Evolutionary conservation across 2,113 vertebrate genomes (phyloP).

Genomic region (Epinephelus fuscoguttatus): DNA sequence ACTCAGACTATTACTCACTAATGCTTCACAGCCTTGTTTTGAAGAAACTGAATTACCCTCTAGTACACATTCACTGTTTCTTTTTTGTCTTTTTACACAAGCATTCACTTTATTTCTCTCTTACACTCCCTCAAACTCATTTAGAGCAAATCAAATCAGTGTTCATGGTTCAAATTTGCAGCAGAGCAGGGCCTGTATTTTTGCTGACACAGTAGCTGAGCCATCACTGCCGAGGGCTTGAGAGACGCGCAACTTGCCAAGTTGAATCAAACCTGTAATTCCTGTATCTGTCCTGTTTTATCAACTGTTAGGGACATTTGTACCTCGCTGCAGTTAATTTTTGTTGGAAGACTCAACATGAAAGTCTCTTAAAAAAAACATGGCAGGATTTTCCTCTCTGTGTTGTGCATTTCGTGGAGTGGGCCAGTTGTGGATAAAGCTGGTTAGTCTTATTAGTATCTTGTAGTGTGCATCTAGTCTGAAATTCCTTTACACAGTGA

Average conservation of each 20-base stretch:
- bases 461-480: neutral
- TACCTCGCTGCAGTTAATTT: conserved; percentile 35
- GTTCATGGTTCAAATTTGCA: conserved; percentile 50
- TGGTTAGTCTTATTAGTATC: neutral
- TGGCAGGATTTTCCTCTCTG: conserved; percentile 20
- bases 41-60: conserved; percentile 31
- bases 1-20: conserved; percentile 31
- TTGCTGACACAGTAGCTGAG: conserved; percentile 55
- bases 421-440: conserved; percentile 10
- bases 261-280: conserved; percentile 59
- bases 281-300: conserved; percentile 37
- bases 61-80: conserved; percentile 27
- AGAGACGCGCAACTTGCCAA: conserved; percentile 34
- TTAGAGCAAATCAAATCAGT: conserved; percentile 61
- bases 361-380: conserved; percentile 10
- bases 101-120: conserved; percentile 28
- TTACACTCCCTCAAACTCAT: conserved; percentile 31
- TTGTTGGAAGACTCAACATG: neutral
- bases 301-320: conserved; percentile 43
- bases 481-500: conserved; percentile 3
- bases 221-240: conserved; percentile 24
- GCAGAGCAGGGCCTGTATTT: conserved; percentile 48
- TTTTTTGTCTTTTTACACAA: conserved; percentile 10
- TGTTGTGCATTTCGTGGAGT: conserved; percentile 21
- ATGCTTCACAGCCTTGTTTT: conserved; percentile 50